Base-by-base conservation (phyloP, 2,113 vertebrate genomes). In the Perca fluviatilis region DNA sequence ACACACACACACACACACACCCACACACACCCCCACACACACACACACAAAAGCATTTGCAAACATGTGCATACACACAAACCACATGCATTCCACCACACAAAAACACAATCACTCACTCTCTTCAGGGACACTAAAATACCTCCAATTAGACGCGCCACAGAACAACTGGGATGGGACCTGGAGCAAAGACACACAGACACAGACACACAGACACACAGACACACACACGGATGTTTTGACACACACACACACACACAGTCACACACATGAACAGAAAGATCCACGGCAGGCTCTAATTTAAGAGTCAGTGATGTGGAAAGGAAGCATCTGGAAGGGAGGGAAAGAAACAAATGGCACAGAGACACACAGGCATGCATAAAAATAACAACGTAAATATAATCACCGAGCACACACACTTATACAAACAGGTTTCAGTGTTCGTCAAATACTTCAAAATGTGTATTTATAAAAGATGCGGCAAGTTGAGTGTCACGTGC, bases 241-340 rank as follows among this genome's bases (percentile, higher is more conserved):
- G 30, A 79, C 16, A 49, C n/a, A 63, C 63, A 83, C 46, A 27
- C 77, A 74, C 78, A 56, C 53, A 0, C 71, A 79, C 33, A 80
- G 50, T 68, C 36, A 68, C 57, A 71, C 78, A 56, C 53, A 0
- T 33, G 61, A 74, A 82, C 74, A 80, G 40, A 83, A 43, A 73
- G 27, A 91, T 68, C 72, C 30, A 58, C 47, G 80, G 82, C 79
- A 79, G 85, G 82, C 74, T 92, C 89, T 90, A 77, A 88, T 92
- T 93, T 93, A 90, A 85, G 86, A 92, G 66, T 58, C 86, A 84
- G 60, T 65, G 85, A 85, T 85, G 88, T 90, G 89, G 83, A 92
- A 88, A 85, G 86, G 79, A 89, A 93, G 93, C 93, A 93, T 92
- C 91, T 94, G 93, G 92, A 80, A 70, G 82, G 89, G 82, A 83